Conservation (phyloP, 2,113 vertebrate genomes). For the Dunckerocampus dactyliophorus region DNA sequence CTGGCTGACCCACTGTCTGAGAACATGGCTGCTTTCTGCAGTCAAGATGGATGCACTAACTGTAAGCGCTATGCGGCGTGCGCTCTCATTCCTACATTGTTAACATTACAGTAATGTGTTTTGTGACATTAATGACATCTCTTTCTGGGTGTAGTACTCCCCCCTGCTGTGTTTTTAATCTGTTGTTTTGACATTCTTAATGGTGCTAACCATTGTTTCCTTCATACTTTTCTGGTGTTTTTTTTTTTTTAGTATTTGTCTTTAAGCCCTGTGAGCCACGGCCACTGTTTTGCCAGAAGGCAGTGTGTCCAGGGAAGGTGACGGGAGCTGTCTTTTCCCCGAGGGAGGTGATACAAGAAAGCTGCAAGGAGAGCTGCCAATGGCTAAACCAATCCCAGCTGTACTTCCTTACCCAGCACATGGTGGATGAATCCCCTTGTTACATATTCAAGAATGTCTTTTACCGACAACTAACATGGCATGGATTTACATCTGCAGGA, state of each 20-base stretch:
- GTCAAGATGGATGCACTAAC: constrained; percentile 71
- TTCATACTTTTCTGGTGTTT: neutral
- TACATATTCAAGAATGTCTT: no score
- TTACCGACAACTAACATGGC: no score
- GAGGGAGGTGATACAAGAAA: constrained; percentile 76
- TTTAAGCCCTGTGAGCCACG: constrained; percentile 87
- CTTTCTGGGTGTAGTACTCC: neutral
- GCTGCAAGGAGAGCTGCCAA: constrained; percentile 75
- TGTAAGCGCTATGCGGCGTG: constrained; percentile 72
- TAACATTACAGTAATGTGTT: no score
- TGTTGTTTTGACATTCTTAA: neutral
- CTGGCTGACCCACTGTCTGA: constrained; percentile 84
- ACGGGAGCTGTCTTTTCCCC: constrained; percentile 82
- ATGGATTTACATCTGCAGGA: constrained; percentile 69
- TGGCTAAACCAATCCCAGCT: constrained; percentile 91
- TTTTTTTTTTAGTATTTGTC: constrained; percentile 82
- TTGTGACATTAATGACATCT: no score
- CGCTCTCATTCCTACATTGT: no score
- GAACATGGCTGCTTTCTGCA: constrained; percentile 82
- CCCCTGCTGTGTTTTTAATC: neutral
- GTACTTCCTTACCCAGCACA: constrained; percentile 81
- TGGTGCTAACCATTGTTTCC: neutral
- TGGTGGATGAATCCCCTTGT: constrained; percentile 67
- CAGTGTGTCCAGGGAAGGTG: constrained; percentile 78
- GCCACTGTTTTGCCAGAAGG: constrained; percentile 83